Evolutionary conservation across 2,888 invertebrate genomes (phyloP), one percentile per base, ranked within the genome.

Genomic region (Theretra japonica): DNA sequence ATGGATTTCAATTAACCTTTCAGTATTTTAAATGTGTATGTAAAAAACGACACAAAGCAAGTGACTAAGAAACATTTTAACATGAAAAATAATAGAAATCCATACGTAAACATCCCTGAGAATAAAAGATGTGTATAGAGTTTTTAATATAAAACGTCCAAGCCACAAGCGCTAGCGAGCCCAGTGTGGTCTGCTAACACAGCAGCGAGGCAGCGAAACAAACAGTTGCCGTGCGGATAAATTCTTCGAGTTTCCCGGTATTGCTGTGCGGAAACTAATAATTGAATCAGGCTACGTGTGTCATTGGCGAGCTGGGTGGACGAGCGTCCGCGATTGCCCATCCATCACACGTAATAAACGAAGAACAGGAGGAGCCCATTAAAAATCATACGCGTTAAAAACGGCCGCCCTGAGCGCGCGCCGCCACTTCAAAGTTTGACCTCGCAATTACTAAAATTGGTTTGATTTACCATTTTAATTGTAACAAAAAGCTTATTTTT

Each of bases 381-480:
- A 90, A 90, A 89, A 90, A 88, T 88, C 87, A 85, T 89, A 88
- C 86, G 88, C 87, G 88, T 86, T 89, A 83, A 84, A 90, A 90
- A 88, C 86, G 83, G 82, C 83, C 84, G 83, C 82, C 84, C 78
- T 84, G 82, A 83, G 81, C 84, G 88, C 86, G 86, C 86, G 86
- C 87, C 86, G 82, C 82, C 88, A 88, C 90, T 93, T 86, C 86
- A 90, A 92, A 93, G 90, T 92, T 92, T 92, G 92, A 92, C 91
- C 92, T 89, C 91, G 92, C 93, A 94, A 93, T 94, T 93, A 93
- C 92, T 91, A 92, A 93, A 94, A 94, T 93, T 94, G 93, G 93
- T 94, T 94, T 93, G 94, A 94, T 94, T 93, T 94, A 93, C 92
- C 93, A 93, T 94, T 94, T 94, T 93, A 94, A 94, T 93, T 94